phyloP scores from a whole-genome alignment of 2,797 vertebrate species.

The Sphaeramia orbicularis region DNA sequence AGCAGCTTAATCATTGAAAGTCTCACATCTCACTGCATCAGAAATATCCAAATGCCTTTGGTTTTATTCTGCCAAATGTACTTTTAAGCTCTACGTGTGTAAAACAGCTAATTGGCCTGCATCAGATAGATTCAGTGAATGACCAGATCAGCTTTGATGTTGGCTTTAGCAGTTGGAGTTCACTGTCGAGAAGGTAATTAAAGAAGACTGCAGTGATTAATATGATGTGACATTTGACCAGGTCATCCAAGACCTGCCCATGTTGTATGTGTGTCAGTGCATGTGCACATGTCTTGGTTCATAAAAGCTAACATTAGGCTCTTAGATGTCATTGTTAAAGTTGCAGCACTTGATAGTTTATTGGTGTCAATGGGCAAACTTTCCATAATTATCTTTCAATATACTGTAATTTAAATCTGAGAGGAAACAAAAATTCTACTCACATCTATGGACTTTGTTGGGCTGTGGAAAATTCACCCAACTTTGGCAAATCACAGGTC shows the following conservation, averaged over 20 bases:
- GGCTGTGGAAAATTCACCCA: too few relatives aligned
- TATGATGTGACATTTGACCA: constrained; percentile 55
- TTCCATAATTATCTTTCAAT: too few relatives aligned
- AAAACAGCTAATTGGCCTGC: constrained; percentile 27
- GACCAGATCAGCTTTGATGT: constrained; percentile 39
- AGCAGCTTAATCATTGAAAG: background rate
- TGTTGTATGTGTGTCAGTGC: constrained; percentile 20
- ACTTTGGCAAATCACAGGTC: too few relatives aligned
- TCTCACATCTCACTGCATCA: background rate
- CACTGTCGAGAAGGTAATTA: constrained; percentile 37
- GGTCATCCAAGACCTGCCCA: constrained; percentile 49
- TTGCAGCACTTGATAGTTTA: too few relatives aligned
- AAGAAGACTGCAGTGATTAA: constrained; percentile 43
- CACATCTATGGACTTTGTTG: too few relatives aligned
- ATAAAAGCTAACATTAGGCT: background rate
- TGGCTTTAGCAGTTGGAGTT: constrained; percentile 33
- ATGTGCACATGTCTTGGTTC: background rate
- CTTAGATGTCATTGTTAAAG: background rate
- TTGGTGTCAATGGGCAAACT: too few relatives aligned
- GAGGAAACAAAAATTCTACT: too few relatives aligned
- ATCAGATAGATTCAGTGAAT: constrained; percentile 18
- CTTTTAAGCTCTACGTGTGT: constrained; percentile 18
- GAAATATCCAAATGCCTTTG: background rate
- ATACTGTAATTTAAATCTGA: too few relatives aligned
- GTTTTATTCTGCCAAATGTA: constrained; percentile 7